Evolutionary conservation across 1,140 invertebrate species (phyloP).

Genomic region (Proctacanthus coquilletti): DNA sequence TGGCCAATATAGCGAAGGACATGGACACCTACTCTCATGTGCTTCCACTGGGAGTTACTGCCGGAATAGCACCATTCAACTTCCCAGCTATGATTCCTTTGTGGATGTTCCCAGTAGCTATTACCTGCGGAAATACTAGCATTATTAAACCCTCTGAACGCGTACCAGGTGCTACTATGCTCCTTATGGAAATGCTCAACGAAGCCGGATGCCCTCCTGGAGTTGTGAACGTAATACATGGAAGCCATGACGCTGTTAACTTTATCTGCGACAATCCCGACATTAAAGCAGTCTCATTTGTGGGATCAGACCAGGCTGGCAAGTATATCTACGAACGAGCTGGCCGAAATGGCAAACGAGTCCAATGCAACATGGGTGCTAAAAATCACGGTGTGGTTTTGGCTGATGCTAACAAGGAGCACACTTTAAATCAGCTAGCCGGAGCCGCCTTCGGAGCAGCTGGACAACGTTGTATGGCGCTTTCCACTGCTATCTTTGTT

Average conservation of each 20-base stretch:
- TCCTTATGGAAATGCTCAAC: constrained; percentile 76
- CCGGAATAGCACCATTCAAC: constrained; percentile 83
- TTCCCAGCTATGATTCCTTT: constrained; percentile 99
- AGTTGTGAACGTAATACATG: constrained; percentile 73
- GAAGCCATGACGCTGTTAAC: constrained; percentile 83
- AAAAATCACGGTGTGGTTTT: constrained; percentile 98
- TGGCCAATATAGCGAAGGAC: constrained; percentile 81
- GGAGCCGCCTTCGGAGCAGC: constrained; percentile 94
- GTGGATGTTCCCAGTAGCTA: constrained; percentile 94
- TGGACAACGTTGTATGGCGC: constrained; percentile 95
- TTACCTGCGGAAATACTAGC: constrained; percentile 76
- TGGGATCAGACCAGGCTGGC: constrained; percentile 91
- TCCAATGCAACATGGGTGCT: constrained; percentile 97
- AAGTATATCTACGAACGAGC: constrained; percentile 92
- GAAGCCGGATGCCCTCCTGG: constrained; percentile 90
- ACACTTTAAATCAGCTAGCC: constrained; percentile 82
- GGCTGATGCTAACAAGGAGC: constrained; percentile 95
- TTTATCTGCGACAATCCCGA: constrained; percentile 95
- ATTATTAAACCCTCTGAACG: constrained; percentile 87
- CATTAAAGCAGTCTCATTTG: constrained; percentile 96
- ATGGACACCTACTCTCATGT: constrained; percentile 86
- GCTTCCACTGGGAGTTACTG: constrained; percentile 42
- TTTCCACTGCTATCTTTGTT: constrained; percentile 94
- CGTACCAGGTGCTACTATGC: constrained; percentile 91
- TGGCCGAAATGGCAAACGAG: constrained; percentile 75